Evolutionary conservation across 2,888 invertebrate species (phyloP), one percentile per base, ranked within the genome.

Genomic region (Euzophera pinguis): DNA sequence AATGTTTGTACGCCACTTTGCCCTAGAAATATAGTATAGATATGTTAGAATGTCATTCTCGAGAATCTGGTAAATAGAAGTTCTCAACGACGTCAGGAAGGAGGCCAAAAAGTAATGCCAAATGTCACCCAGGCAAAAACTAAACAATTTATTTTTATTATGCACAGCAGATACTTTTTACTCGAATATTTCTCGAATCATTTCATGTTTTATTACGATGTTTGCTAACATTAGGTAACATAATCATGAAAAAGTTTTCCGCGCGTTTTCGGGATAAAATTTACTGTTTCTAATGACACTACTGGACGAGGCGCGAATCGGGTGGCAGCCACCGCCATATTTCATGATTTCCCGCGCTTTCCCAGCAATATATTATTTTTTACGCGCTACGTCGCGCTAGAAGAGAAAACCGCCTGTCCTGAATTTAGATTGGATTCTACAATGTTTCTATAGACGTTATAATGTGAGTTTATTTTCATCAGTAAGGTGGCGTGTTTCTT

Each of bases 331-430:
- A 65, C 69, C 68, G 78, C 77, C 75, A 84, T 87, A 79, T 82
- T 75, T 87, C 79, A 84, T 82, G 67, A 80, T 87, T 86, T 78
- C 72, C 71, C 73, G 75, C 75, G 71, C 66, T 81, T 39, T 81
- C 71, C 73, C 64, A 64, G 69, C 76, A 69, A 83, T 81, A 83
- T 79, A 78, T 81, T 77, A 81, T 80, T 59, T 69, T 72, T 72
- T 67, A 64, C 65, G 57, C 54, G 37, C 56, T 52, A 59, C 59
- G 59, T 53, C 65, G 61, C 47, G 41, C 53, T 53, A 50, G 55
- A 53, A 37, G 56, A 52, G 58, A 60, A 57, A 68, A 62, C 58
- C 53, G 51, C 70, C 61, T 67, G 75, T 50, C 61, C 58, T 69
- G 75, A 73, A 75, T 76, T 67, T 59, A 62, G 71, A 75, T 68